Evolutionary conservation across 2,113 vertebrate species (phyloP).

Genomic region (Isichthys henryi): DNA sequence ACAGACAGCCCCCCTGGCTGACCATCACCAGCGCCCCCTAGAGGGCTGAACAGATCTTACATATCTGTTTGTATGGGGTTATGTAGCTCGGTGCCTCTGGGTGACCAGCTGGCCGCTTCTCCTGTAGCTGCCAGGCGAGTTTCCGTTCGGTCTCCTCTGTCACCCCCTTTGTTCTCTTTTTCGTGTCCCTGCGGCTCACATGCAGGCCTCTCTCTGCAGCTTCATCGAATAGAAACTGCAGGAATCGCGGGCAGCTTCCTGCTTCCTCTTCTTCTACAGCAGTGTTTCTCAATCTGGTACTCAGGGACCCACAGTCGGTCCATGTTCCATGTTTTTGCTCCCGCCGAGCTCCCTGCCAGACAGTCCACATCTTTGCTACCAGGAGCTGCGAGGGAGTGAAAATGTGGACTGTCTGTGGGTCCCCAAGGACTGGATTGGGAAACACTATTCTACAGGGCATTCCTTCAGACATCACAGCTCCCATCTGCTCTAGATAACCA

Average conservation of each 20-base stretch:
- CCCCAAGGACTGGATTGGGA: too few species aligned
- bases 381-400: neutral
- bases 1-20: neutral
- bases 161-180: neutral
- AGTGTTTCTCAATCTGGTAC: neutral
- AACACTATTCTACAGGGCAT: neutral
- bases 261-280: neutral
- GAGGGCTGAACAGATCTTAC: neutral
- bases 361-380: too few species aligned
- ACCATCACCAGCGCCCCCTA: neutral
- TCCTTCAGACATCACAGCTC: neutral
- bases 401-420: neutral
- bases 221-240: neutral
- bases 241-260: neutral
- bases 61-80: neutral
- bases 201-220: neutral
- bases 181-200: neutral
- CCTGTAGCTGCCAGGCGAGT: neutral
- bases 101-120: neutral
- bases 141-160: neutral
- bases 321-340: neutral
- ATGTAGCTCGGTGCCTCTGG: neutral
- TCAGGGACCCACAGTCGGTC: too few species aligned
- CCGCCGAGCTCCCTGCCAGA: neutral
- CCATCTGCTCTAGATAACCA: neutral